Evolutionary conservation across 2,113 vertebrate species (phyloP).

Genomic region (Ciconia stormi): DNA sequence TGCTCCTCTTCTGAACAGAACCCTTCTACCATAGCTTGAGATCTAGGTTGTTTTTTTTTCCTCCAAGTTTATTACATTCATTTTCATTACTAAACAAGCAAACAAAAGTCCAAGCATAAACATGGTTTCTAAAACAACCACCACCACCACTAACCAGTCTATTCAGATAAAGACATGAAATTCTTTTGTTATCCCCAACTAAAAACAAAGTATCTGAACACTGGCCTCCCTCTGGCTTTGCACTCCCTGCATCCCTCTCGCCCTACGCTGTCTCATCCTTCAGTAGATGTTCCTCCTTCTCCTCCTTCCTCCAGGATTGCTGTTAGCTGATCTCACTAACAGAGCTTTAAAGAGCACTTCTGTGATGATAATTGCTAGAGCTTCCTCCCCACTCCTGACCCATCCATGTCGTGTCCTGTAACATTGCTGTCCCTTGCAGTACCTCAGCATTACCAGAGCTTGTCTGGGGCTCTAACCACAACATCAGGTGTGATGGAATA

Average conservation of each 20-base stretch:
- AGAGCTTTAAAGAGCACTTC: rapidly evolving
- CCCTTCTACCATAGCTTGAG: not conserved
- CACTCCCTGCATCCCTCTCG: not conserved
- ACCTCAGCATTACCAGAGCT: not conserved
- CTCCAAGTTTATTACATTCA: not conserved
- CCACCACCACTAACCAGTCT: not conserved
- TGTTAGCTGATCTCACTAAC: not conserved
- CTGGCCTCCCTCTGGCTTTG: rapidly evolving
- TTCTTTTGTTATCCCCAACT: not conserved
- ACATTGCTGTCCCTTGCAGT: not conserved
- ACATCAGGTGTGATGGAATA: not conserved
- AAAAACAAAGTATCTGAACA: not conserved
- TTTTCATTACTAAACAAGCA: not conserved
- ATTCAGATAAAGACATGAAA: not conserved
- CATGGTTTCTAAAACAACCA: not conserved
- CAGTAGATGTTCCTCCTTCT: not conserved
- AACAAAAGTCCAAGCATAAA: not conserved
- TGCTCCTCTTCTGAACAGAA: not conserved
- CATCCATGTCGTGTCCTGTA: rapidly evolving
- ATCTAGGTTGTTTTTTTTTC: rapidly evolving
- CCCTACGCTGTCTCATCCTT: not conserved
- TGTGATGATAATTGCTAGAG: not conserved
- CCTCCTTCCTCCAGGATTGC: not conserved
- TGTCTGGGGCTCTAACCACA: not conserved
- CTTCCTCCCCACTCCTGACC: not conserved